Evolutionary conservation across 2,888 invertebrate species (phyloP), one percentile per base, ranked within the genome.

Genomic region (Tachystola acroxantha): DNA sequence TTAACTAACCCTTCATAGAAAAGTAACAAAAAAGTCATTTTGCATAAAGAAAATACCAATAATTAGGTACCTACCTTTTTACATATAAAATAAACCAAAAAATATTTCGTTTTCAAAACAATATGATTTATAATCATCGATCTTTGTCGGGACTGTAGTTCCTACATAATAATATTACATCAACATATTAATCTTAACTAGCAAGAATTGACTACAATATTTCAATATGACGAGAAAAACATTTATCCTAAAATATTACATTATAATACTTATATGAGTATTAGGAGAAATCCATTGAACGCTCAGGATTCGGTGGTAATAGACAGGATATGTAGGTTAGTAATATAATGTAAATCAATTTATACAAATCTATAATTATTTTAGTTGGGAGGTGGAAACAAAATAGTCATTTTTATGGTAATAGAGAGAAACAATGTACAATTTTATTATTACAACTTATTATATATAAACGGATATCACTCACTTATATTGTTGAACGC

Each of bases 261-360:
- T 32, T n/a, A 16, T 27, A 19, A 50, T 52, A 41, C 53, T 39
- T 53, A 50, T 42, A 64, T 75, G 82, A 82, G 82, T 82, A 84
- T 82, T 81, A 39, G 36, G 46, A 66, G 50, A 57, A 61, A 61
- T 59, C 51, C 49, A 50, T 28, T 19, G 62, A 54, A 52, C 46
- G 53, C 62, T 59, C 57, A 57, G 58, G 64, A 67, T 64, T 73
- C 79, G 80, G 81, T 79, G 78, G 80, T 79, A 70, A 64, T 59
- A 57, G 51, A 69, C 64, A 59, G 56, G 52, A 77, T 71, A 73
- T 76, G 71, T 70, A 50, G 28, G 36, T 45, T 46, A 43, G 29
- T 30, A 38, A 37, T 36, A 22, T 9, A 22, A 2, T 9, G 3
- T 24, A n/a, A 40, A 51, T 38, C 28, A 42, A 43, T 42, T 37